Conservation (phyloP, 2,113 vertebrate genomes). For the Xiphophorus maculatus region DNA sequence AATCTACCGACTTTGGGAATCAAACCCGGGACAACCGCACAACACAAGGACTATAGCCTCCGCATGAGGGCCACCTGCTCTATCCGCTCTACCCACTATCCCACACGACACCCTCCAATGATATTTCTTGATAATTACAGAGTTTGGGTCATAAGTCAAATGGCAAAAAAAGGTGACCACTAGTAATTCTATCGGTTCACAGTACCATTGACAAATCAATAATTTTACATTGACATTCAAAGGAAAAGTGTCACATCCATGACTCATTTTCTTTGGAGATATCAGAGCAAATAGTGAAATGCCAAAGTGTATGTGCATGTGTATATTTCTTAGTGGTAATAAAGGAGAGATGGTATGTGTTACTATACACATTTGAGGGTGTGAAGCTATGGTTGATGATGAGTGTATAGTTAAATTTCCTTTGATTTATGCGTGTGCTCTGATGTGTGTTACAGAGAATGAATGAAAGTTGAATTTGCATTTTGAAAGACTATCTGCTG, state of each 20-base stretch:
- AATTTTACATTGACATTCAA: constrained; percentile 28
- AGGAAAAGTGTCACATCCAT: constrained; percentile 19
- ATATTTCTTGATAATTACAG: no score
- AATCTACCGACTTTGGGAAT: no score
- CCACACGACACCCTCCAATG: no score
- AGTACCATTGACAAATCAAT: neutral
- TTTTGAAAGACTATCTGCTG: constrained; percentile 11
- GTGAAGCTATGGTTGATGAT: neutral
- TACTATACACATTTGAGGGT: neutral
- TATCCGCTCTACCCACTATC: no score
- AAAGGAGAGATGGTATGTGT: neutral
- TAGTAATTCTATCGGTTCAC: neutral
- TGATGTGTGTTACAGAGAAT: constrained; percentile 3
- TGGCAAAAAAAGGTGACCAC: no score
- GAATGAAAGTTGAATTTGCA: constrained; percentile 5
- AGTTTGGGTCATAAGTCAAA: no score
- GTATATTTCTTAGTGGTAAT: neutral
- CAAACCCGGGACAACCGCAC: no score
- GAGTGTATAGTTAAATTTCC: neutral
- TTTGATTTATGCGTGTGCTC: neutral
- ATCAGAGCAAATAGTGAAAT: constrained; percentile 24
- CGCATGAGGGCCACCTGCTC: no score
- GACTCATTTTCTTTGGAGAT: constrained; percentile 35
- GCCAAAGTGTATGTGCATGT: neutral
- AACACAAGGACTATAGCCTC: no score